Base-by-base conservation (phyloP, 2,888 invertebrate species). In the Allophyes oxyacanthae region DNA sequence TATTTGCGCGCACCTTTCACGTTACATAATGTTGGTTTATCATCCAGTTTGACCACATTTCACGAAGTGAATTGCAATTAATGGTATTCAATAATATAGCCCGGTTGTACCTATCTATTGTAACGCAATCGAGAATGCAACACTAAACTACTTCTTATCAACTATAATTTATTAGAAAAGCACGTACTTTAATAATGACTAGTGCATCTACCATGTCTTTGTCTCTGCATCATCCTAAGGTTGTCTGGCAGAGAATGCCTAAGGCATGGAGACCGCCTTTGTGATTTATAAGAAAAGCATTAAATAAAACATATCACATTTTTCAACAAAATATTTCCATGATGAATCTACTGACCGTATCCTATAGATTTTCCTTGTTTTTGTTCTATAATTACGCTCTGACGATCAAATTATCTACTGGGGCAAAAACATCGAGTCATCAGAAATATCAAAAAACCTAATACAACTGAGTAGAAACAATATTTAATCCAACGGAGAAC, bases 1-100 rank as follows among this genome's bases (percentile, higher is more conserved):
- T 52, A 54, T 37, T n/a, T 34, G 15, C 54, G 42, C 36, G 42
- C 37, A 58, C 62, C 65, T 69, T 73, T 76, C 65, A 63, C 74
- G 52, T 73, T 56, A 63, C 41, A 53, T 60, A 64, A 75, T 56
- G 30, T 54, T 46, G n/a, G n/a, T 33, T 45, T 62, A 71, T 60
- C 15, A 43, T 45, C 53, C 26, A 53, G 33, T 43, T 58, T 37
- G 58, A 32, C 42, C 44, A 63, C 33, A 49, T 55, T 61, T 38
- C 44, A 45, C 40, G 44, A 46, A 52, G 26, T 8, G 14, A 32
- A 13, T 26, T 4, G 32, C 13, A 43, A 49, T 48, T 41, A 57
- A 48, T 32, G 15, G 33, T 53, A 50, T 34, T 51, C 46, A 59
- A 51, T 51, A 43, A 51, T 32, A 44, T 7, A 44, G 14, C 37